A percentile compares a stretch with the other conserved stretches of the same genome.
Evolutionary conservation across 2,113 vertebrate genomes (phyloP).

Genomic region (Pygoscelis adeliae): DNA sequence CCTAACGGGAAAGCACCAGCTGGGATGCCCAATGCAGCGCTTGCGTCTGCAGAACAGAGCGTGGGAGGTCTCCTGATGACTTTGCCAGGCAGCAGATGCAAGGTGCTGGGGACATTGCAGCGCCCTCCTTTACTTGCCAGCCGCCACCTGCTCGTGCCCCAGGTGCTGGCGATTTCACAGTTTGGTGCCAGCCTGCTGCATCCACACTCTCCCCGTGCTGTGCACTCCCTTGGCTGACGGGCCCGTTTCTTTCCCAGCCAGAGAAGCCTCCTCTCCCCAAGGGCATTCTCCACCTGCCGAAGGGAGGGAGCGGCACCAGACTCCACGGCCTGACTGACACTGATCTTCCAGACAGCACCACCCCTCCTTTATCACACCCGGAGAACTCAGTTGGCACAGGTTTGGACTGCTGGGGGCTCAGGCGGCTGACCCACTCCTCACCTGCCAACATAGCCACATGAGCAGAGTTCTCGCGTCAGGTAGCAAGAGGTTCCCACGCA

Average conservation of each 20-base stretch:
- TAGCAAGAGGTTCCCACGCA: neutral
- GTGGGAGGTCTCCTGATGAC: neutral
- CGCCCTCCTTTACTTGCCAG: neutral
- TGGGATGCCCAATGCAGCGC: neutral
- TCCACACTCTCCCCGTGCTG: accelerated
- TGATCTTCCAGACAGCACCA: neutral
- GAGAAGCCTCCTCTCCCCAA: neutral
- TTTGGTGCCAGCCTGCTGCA: neutral
- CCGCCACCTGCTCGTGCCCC: slow-evolving; percentile 38
- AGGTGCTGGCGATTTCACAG: neutral
- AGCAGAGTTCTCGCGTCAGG: accelerated
- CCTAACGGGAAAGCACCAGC: neutral
- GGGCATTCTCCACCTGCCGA: neutral
- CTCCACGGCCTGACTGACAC: neutral
- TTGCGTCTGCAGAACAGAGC: neutral
- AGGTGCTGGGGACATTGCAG: neutral
- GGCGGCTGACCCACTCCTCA: neutral
- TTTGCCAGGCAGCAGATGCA: slow-evolving; percentile 44
- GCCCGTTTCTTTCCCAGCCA: accelerated
- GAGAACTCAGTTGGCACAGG: neutral
- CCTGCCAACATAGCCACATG: accelerated
- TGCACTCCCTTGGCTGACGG: neutral
- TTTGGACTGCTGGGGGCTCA: neutral
- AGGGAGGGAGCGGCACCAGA: neutral
- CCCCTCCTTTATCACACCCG: neutral